Base-by-base conservation (phyloP, 2,113 vertebrate species). In the Callionymus lyra region DNA sequence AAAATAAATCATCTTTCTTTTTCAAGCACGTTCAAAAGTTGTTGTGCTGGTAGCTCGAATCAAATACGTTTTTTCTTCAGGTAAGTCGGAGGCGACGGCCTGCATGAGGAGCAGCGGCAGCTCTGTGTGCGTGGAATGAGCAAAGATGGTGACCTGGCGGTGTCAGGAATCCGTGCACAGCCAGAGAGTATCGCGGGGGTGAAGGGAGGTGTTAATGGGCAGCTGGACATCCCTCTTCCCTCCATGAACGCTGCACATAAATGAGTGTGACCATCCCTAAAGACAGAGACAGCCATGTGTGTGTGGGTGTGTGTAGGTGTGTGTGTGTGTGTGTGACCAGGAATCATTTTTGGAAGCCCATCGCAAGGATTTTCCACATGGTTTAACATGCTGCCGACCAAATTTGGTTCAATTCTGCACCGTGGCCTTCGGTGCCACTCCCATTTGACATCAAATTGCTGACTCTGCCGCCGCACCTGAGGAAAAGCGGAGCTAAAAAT, bases 331-430 rank as follows among this genome's bases (percentile, higher is more conserved):
- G 44, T 44, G 44, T 50, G 47, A 18, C 66, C 65, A n/a, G 60
- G 68, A 72, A 71, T 77, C 65, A 38, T 68, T 79, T n/a, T 61
- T 76, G 75, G 72, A 64, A 79, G 65, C 59, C 53, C 67, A 70
- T 72, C 44, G 47, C 41, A 16, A 56, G 67, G 70, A 81, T 81
- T 84, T 84, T 74, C 78, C 82, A 84, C 80, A 68, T 78, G 79
- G 80, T 82, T 84, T 81, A 82, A 81, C 74, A 72, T 77, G 73
- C 69, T 72, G 72, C 66, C 41, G 53, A 57, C 48, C 16, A 53
- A 72, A 75, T 80, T 72, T 68, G 61, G 62, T 73, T 68, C 73
- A 74, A 67, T 80, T 80, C 74, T 64, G 65, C 68, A 72, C 72
- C 56, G 70, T 70, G 50, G 60, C 59, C 72, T 50, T 59, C 48